Base-by-base conservation (phyloP, 2,113 vertebrate species). In the Ornithorhynchus anatinus region DNA sequence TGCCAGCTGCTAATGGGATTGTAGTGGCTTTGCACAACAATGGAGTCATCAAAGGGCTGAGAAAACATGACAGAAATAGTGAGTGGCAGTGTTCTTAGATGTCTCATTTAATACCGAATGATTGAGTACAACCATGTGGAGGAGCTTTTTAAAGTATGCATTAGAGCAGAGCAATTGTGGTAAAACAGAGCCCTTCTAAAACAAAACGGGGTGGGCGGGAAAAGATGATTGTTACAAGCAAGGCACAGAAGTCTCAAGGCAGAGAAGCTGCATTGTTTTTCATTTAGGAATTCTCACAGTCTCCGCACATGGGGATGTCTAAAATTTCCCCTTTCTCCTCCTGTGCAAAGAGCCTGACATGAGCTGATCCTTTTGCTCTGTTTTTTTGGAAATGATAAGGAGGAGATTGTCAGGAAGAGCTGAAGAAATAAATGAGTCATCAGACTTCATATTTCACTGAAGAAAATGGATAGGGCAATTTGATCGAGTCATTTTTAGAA, bases 1-100 rank as follows among this genome's bases (percentile, higher is more conserved):
- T 74, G 67, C 78, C 75, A 70, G 64, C 66, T 85, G 54, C 36
- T 86, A 72, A 87, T 88, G 79, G 63, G 76, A 50, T 76, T 81
- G 68, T 81, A 81, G 74, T 73, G 52, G 43, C 45, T 84, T 85
- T 86, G 44, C 67, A 71, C 62, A 84, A 35, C 11, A 29, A 23
- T 0, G 0, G 29, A 78, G 36, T 73, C 65, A 77, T 84, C 39
- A 69, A 32, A 80, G 77, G 54, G 25, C 69, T 75, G 69, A 76
- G 75, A 50, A 77, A 76, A 77, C 43, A 67, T 74, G 81, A 87
- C 75, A 82, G 70, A 69, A 50, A 79, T 61, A 76, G 69, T 8
- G 23, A 86, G 69, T 69, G 71, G 70, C 72, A 79, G 66, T 69
- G 73, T 77, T 76, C 67, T 81, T 61, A 67, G 60, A 60, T 77